These are phyloP conservation scores for Clarias macrocephalus DNA, from an alignment of 2,113 vertebrate genomes.

Conservation along the genomic window DNA sequence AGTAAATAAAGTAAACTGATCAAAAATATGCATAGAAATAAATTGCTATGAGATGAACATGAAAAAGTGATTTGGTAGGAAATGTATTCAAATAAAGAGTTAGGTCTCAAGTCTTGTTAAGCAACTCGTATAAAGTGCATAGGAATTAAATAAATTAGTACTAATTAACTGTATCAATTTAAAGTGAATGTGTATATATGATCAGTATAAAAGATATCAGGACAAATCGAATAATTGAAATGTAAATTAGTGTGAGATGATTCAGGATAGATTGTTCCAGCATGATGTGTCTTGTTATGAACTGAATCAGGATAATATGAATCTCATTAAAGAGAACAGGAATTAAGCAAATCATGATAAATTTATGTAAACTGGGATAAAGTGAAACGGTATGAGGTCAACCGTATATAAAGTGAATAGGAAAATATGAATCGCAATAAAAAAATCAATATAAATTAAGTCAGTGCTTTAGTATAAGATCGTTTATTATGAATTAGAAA, in stretches of 20 bases:
- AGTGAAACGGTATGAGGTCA: background rate
- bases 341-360: background rate
- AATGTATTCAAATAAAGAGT: background rate
- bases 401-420: background rate
- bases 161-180: background rate
- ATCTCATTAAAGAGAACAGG: background rate
- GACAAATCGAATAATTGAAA: background rate
- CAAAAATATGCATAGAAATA: background rate
- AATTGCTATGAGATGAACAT: background rate
- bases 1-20: background rate
- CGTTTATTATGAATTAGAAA: background rate
- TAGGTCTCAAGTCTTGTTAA: background rate
- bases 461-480: background rate
- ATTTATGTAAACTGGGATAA: background rate
- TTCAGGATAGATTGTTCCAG: background rate
- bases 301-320: background rate
- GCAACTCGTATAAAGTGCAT: background rate
- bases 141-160: background rate
- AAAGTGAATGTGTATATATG: background rate
- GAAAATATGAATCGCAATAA: background rate
- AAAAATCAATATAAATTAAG: background rate
- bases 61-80: background rate
- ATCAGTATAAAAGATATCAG: background rate
- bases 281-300: background rate
- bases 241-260: background rate